These are phyloP conservation scores for Drosophila cognata DNA, from an alignment of 2,888 invertebrate species.

Conservation along the genomic window DNA sequence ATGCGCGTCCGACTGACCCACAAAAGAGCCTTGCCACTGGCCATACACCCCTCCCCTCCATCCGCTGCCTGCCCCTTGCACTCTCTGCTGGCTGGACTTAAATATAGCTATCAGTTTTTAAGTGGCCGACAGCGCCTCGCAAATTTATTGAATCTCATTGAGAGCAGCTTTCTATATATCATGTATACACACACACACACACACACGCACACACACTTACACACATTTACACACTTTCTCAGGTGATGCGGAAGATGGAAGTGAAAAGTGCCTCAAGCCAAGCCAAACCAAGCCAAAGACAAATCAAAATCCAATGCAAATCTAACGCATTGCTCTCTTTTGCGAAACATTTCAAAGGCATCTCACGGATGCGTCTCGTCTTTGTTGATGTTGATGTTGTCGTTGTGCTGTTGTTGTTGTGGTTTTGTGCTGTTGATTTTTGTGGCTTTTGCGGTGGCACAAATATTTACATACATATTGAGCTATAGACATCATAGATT, in stretches of 20 bases:
- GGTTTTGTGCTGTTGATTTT: not conserved
- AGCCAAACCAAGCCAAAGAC: conserved; percentile 16
- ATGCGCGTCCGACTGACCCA: conserved; percentile 64
- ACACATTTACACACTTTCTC: conserved; percentile 43
- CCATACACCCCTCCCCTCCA: conserved; percentile 5
- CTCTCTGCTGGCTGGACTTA: conserved; percentile 53
- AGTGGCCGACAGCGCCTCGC: conserved; percentile 68
- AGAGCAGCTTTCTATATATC: conserved; percentile 58
- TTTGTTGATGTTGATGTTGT: not conserved
- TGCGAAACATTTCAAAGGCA: conserved; percentile 75
- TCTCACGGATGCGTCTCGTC: conserved; percentile 71
- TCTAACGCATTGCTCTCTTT: conserved; percentile 24
- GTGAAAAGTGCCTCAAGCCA: conserved; percentile 57
- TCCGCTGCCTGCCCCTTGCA: not conserved
- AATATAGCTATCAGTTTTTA: conserved; percentile 78
- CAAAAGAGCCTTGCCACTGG: conserved; percentile 63
- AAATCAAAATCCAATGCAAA: conserved; percentile 50
- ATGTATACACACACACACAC: not conserved
- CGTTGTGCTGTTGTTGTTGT: not conserved
- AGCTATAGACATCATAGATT: conserved; percentile 39
- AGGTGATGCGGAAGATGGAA: conserved; percentile 59
- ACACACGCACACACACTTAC: not conserved
- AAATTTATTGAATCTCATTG: conserved; percentile 78
- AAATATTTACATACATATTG: conserved; percentile 70
- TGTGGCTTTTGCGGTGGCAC: conserved; percentile 70